Conservation (phyloP, 2,888 invertebrate genomes). For the Sinhomidia bicolor region DNA sequence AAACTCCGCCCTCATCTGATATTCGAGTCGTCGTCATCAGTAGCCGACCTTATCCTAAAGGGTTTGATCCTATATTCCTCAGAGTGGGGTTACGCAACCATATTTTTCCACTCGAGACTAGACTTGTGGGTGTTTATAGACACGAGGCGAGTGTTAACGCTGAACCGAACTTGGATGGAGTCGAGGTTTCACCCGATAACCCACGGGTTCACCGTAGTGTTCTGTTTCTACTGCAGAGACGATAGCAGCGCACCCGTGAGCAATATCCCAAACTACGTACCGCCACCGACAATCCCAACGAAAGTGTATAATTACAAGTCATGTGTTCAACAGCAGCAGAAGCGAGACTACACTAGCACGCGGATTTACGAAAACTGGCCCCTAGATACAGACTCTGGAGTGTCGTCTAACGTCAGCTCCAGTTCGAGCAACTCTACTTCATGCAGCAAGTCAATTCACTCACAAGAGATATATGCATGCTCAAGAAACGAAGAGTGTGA, state of each 20-base stretch:
- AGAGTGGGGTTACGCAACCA: slow-evolving; percentile 75
- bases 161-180: slow-evolving; percentile 74
- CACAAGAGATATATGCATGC: slow-evolving; percentile 38
- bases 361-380: slow-evolving; percentile 80
- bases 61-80: slow-evolving; percentile 73
- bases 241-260: slow-evolving; percentile 29
- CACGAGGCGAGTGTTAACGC: slow-evolving; percentile 73
- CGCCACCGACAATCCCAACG: slow-evolving; percentile 48
- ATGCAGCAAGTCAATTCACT: slow-evolving; percentile 15
- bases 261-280: not conserved
- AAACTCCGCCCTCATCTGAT: slow-evolving; percentile 77
- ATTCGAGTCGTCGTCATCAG: slow-evolving; percentile 76
- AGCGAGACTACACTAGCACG: slow-evolving; percentile 10
- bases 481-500: slow-evolving; percentile 43
- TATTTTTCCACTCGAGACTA: slow-evolving; percentile 78
- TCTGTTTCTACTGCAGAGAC: slow-evolving; percentile 77
- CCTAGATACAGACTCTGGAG: slow-evolving; percentile 78
- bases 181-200: slow-evolving; percentile 73
- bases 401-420: slow-evolving; percentile 72
- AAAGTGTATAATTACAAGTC: not conserved
- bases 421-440: slow-evolving; percentile 45
- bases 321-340: not conserved
- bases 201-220: slow-evolving; percentile 70
- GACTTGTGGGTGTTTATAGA: slow-evolving; percentile 79
- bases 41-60: slow-evolving; percentile 72